Percentiles rank a stretch among this genome's conserved stretches.
Conservation (phyloP, 2,113 vertebrate species). For the Alouatta palliata region DNA sequence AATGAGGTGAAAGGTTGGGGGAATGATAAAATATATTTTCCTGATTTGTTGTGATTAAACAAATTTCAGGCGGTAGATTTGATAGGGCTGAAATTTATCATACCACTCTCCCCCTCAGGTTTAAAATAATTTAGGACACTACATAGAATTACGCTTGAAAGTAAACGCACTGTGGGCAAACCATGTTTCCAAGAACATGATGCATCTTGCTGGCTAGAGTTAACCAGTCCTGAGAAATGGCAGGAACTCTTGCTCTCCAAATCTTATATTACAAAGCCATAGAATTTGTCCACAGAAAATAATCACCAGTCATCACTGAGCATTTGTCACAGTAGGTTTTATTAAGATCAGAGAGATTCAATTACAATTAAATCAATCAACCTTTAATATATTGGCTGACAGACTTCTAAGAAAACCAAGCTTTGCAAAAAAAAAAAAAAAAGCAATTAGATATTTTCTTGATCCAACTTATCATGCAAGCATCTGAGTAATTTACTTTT, state of each 20-base stretch:
- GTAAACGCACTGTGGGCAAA: background rate
- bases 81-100: background rate
- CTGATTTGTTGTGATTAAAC: background rate
- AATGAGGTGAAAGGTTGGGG: background rate
- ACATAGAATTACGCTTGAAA: background rate
- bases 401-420: background rate
- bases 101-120: background rate
- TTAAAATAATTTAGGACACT: background rate
- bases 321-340: background rate
- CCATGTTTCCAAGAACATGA: background rate
- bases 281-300: background rate
- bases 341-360: background rate
- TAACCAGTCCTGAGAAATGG: background rate
- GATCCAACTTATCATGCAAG: background rate
- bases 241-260: background rate
- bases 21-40: background rate
- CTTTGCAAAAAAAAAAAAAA: background rate
- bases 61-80: background rate
- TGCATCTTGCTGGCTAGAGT: too few relatives aligned
- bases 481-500: background rate
- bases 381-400: background rate
- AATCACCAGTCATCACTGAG: background rate
- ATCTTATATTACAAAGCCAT: background rate
- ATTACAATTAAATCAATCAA: background rate
- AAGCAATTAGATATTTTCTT: background rate